Base-by-base conservation (phyloP, 2,113 vertebrate genomes). In the Stegastes partitus region DNA sequence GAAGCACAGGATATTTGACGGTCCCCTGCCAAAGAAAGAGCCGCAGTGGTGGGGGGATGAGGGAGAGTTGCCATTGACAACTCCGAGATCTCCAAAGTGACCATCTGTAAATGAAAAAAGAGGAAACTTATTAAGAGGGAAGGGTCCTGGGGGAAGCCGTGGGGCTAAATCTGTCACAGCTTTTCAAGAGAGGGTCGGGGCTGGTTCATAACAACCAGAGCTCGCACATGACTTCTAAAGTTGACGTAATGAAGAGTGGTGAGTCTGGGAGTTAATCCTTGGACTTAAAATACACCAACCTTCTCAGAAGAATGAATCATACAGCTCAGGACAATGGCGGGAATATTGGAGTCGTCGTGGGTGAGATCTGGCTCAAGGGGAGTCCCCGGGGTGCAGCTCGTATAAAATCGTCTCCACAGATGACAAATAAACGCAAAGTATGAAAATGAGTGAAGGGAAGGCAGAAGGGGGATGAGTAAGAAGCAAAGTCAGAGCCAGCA, bases 1-100 rank as follows among this genome's bases (percentile, higher is more conserved):
- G 88, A 90, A 83, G 87, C 90, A 89, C 89, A 92, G 88, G 88
- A 89, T 87, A 89, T 90, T 91, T 91, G 82, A 91, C 73, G 23
- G 76, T 83, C 81, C 83, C 79, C 89, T 74, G 83, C 81, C 87
- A 90, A 84, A 88, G 61, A 84, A 55, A 86, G 67, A 74, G 77
- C 42, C 2, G 14, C 34, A 73, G 82, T 39, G 58, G 57, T 16
- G 82, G 63, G 65, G 3, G 57, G 56, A 31, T 8, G 77, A 68
- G 67, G 45, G 75, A 37, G 74, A 70, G 91, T 90, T 92, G 85
- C 88, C 79, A 74, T 53, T 90, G 87, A 88, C 90, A 86, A 92
- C 91, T 69, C 56, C 0, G 34, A 77, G 70, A 51, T 89, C 89
- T 89, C 80, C 79, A 66, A 89, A 83, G 82, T 87, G 76, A 86